phyloP scores from a whole-genome alignment of 1,140 invertebrate species.

The Leptopilina boulardi region DNA sequence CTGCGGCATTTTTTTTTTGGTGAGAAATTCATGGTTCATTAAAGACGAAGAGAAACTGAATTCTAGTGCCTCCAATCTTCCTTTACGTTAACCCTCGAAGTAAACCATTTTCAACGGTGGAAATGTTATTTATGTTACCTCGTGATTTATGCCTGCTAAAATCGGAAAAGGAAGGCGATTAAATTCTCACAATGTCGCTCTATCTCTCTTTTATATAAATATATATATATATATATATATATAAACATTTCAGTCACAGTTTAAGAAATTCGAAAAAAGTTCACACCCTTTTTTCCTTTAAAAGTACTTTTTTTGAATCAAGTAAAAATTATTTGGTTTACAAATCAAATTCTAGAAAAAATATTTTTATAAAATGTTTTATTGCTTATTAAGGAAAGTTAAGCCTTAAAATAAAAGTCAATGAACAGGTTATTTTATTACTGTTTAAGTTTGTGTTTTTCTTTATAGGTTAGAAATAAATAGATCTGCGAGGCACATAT shows the following conservation, averaged over 20 bases:
- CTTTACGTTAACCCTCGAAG: not conserved
- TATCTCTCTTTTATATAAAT: too few relatives aligned
- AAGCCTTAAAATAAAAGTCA: not conserved
- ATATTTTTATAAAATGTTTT: too few relatives aligned
- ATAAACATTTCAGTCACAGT: not conserved
- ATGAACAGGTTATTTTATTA: too few relatives aligned
- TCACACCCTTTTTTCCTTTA: too few relatives aligned
- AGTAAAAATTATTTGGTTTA: too few relatives aligned
- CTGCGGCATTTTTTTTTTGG: too few relatives aligned
- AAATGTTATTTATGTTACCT: constrained; percentile 58
- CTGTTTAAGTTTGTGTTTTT: not conserved
- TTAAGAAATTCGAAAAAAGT: too few relatives aligned
- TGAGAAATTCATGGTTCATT: constrained; percentile 38
- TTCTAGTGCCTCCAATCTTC: constrained; percentile 49
- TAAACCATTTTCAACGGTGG: constrained; percentile 18
- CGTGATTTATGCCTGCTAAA: constrained; percentile 59
- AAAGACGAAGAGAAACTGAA: constrained; percentile 43
- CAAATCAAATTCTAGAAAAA: too few relatives aligned
- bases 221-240: too few relatives aligned
- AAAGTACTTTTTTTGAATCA: too few relatives aligned
- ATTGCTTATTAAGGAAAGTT: too few relatives aligned
- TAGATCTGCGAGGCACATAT: not conserved
- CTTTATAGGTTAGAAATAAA: not conserved
- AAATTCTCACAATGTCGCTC: constrained; percentile 54
- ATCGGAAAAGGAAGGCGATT: constrained; percentile 60